Percentiles rank a stretch among this genome's conserved stretches.
Conservation (phyloP, 2,888 invertebrate species). For the Steromphala cineraria region DNA sequence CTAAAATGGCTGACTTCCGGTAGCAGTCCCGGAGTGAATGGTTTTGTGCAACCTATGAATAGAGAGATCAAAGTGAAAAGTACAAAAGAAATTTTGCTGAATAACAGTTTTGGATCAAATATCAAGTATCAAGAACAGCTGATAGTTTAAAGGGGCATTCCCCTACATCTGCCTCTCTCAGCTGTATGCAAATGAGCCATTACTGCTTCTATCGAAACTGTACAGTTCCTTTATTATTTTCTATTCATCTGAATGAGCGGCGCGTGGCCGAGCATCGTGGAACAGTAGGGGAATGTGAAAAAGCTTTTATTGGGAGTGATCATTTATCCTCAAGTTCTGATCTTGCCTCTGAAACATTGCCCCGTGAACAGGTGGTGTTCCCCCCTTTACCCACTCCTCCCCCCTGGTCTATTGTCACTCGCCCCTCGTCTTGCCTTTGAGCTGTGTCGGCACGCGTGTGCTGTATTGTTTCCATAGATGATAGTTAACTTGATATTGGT, state of each 20-base stretch:
- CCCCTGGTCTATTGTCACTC: neutral
- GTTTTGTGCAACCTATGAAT: too few species aligned
- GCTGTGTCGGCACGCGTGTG: neutral
- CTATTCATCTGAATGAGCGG: neutral
- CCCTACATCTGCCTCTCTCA: constrained; percentile 5
- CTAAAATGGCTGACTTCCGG: too few species aligned
- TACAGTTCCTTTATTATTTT: neutral
- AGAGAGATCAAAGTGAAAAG: too few species aligned
- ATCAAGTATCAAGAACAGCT: neutral
- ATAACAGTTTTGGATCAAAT: too few species aligned
- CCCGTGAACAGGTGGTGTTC: constrained; percentile 1
- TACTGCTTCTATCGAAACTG: neutral
- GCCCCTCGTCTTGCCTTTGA: neutral
- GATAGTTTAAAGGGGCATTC: neutral
- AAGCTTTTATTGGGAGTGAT: neutral
- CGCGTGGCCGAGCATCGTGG: neutral
- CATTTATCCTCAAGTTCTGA: neutral
- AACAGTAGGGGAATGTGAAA: neutral
- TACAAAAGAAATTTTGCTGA: too few species aligned
- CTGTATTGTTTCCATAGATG: neutral
- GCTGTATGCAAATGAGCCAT: constrained; percentile 17
- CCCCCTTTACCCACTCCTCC: neutral
- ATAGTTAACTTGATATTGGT: constrained; percentile 14
- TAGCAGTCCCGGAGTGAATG: too few species aligned
- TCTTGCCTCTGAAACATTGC: neutral